These are phyloP conservation scores for Drosophila asahinai DNA, from an alignment of 1,140 invertebrate genomes.

Conservation along the genomic window DNA sequence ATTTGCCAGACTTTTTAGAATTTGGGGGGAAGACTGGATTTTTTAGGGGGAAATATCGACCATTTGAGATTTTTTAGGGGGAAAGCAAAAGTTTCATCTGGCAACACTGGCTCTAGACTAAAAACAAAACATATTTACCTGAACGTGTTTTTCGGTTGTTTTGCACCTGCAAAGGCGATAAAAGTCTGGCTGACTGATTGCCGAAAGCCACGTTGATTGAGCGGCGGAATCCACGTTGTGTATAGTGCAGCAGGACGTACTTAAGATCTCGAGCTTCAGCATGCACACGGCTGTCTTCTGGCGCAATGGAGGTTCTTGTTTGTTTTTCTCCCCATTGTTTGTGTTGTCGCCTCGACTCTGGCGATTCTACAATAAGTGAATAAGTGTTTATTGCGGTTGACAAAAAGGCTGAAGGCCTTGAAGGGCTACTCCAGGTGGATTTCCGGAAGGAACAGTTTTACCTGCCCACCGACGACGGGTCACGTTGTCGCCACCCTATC, in stretches of 20 bases:
- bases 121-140: slow-evolving; percentile 8
- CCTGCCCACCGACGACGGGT: background rate
- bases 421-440: slow-evolving; percentile 8
- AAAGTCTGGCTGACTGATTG: slow-evolving; percentile 3
- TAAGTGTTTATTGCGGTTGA: slow-evolving; percentile 65
- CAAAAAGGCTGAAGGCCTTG: slow-evolving; percentile 29
- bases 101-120: background rate
- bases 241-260: slow-evolving; percentile 26
- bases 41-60: too few species aligned
- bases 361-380: background rate
- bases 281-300: slow-evolving; percentile 85
- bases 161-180: slow-evolving; percentile 18
- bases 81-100: too few species aligned
- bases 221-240: slow-evolving; percentile 1
- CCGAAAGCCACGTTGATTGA: slow-evolving; percentile 16
- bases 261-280: slow-evolving; percentile 39
- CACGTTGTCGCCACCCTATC: slow-evolving; percentile 14
- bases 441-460: slow-evolving; percentile 1
- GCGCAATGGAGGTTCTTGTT: slow-evolving; percentile 81
- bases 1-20: too few species aligned
- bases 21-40: too few species aligned
- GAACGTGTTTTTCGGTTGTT: slow-evolving; percentile 23
- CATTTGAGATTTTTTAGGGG: too few species aligned
- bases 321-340: slow-evolving; percentile 34
- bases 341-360: slow-evolving; percentile 23